Conservation (phyloP, 2,113 vertebrate genomes). For the Hystrix cristata region DNA sequence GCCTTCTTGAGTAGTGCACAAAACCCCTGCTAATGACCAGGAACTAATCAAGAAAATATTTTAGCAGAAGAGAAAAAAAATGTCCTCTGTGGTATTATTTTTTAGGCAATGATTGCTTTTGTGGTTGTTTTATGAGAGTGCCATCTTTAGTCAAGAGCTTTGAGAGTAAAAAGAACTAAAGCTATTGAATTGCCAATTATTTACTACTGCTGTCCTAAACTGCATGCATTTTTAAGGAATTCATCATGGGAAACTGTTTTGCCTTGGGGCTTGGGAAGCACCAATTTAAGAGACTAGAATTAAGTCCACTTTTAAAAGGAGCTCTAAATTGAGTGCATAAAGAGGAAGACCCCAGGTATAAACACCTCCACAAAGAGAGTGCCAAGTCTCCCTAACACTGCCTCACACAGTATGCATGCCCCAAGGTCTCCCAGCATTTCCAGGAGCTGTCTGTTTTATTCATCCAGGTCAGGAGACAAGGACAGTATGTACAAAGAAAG, state of each 20-base stretch:
- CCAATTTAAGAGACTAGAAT: slow-evolving; percentile 40
- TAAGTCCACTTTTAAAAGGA: slow-evolving; percentile 29
- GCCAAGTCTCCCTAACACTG: neutral
- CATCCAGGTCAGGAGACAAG: neutral
- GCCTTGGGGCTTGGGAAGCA: slow-evolving; percentile 32
- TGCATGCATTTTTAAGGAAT: slow-evolving; percentile 66
- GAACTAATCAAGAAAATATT: slow-evolving; percentile 56
- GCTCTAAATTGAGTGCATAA: slow-evolving; percentile 47
- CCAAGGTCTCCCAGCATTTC: neutral
- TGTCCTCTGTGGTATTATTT: neutral
- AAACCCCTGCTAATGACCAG: slow-evolving; percentile 51
- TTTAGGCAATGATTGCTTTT: slow-evolving; percentile 5
- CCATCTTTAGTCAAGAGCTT: slow-evolving; percentile 41
- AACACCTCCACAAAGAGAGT: neutral
- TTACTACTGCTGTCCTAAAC: slow-evolving; percentile 47
- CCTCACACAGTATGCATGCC: rapidly evolving
- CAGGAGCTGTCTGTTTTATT: neutral
- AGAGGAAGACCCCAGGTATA: neutral
- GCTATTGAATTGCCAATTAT: slow-evolving; percentile 63
- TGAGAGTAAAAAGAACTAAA: slow-evolving; percentile 48
- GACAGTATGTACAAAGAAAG: neutral
- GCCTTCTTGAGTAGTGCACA: neutral
- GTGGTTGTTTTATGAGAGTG: slow-evolving; percentile 29
- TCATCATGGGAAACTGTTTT: slow-evolving; percentile 61
- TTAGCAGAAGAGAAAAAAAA: slow-evolving; percentile 53